Percentiles rank a stretch among this genome's conserved stretches.
phyloP scores from a whole-genome alignment of 2,113 vertebrate genomes.

The Hylia prasina region DNA sequence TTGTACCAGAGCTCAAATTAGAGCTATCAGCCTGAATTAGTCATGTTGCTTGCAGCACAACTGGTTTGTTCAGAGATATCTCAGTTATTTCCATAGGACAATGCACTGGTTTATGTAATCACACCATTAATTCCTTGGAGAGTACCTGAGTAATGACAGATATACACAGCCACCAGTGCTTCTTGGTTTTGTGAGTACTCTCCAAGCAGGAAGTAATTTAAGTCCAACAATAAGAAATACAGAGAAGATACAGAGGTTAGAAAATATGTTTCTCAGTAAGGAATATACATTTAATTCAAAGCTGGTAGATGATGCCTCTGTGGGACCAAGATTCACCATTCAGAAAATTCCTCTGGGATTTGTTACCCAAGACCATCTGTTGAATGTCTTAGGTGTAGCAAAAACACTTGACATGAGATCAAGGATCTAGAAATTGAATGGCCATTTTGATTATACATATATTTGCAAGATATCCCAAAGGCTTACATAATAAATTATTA shows the following conservation, averaged over 20 bases:
- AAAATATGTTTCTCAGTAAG: background rate
- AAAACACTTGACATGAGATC: background rate
- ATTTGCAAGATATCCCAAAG: background rate
- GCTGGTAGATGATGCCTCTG: background rate
- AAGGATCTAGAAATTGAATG: background rate
- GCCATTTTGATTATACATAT: background rate
- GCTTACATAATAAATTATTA: background rate
- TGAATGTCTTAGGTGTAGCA: background rate
- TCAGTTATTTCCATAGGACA: background rate
- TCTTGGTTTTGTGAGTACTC: background rate
- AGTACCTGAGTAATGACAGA: background rate
- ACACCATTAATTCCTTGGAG: background rate
- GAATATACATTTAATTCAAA: background rate
- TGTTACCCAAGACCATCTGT: background rate
- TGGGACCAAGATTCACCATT: background rate
- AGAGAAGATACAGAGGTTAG: background rate
- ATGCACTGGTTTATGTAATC: background rate
- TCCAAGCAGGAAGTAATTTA: background rate
- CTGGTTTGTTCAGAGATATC: background rate
- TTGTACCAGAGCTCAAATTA: background rate
- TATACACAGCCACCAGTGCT: background rate
- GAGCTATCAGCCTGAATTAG: background rate
- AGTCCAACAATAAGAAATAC: background rate
- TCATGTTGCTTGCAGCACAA: background rate
- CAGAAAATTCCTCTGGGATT: background rate